phyloP scores from a whole-genome alignment of 1,140 invertebrate species.

The Matsumurasca onukii region DNA sequence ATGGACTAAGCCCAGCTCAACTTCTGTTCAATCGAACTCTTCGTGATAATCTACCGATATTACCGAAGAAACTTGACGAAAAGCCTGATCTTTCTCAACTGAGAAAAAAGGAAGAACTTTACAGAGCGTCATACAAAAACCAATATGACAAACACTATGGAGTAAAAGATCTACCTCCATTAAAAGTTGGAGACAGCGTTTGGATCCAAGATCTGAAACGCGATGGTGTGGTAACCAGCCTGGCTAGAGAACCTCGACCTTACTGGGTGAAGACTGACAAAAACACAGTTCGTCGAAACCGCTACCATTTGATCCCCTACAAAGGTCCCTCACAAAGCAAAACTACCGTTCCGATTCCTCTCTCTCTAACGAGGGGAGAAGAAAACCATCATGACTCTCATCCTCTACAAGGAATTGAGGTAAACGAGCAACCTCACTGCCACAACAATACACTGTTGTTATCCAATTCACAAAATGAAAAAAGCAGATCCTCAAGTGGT shows the following conservation, averaged over 20 bases:
- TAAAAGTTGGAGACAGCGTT: neutral
- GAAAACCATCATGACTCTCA: no score
- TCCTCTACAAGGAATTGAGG: no score
- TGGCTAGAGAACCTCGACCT: neutral
- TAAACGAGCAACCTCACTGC: no score
- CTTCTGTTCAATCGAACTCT: no score
- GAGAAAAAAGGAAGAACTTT: neutral
- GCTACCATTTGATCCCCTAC: no score
- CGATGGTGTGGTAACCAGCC: neutral
- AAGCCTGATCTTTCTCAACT: neutral
- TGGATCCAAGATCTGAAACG: neutral
- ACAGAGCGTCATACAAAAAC: conserved; percentile 6
- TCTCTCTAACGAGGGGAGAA: no score
- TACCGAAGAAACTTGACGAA: neutral
- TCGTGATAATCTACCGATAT: conserved; percentile 5
- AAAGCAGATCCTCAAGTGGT: no score
- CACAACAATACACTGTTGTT: no score
- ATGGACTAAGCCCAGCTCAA: neutral
- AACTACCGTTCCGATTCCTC: no score
- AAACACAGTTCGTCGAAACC: neutral
- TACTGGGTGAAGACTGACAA: neutral
- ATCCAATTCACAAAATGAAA: no score
- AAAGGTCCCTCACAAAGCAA: no score
- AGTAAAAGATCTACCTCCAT: neutral
- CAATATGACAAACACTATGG: conserved; percentile 1